A percentile compares a stretch with the other conserved stretches of the same genome.
Conservation (phyloP, 2,113 vertebrate genomes). For the Apteryx owenii region DNA sequence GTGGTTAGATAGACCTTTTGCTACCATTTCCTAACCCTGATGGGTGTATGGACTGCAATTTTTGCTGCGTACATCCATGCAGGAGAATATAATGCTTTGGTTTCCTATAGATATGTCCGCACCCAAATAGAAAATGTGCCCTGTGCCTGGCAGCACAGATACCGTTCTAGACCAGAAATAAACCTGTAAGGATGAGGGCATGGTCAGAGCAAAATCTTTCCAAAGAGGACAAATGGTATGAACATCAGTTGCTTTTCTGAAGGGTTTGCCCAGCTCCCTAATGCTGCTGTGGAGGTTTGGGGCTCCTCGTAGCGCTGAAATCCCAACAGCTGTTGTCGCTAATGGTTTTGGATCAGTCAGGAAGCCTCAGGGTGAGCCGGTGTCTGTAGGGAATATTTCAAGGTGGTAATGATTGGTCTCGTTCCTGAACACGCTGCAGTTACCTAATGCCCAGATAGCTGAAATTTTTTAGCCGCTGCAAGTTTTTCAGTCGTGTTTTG, state of each 20-base stretch:
- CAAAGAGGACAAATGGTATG: neutral
- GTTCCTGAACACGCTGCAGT: neutral
- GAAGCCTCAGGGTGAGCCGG: neutral
- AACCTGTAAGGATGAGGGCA: neutral
- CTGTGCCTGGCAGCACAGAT: neutral
- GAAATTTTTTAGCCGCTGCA: neutral
- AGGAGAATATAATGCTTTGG: neutral
- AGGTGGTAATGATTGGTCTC: neutral
- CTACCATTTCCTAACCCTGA: neutral
- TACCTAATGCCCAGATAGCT: conserved; percentile 38
- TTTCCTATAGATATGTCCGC: rapidly evolving
- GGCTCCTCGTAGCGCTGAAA: neutral
- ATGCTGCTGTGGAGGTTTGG: neutral
- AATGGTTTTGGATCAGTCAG: conserved; percentile 36
- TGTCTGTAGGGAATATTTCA: conserved; percentile 9
- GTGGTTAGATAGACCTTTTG: neutral
- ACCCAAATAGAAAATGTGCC: neutral
- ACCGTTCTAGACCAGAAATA: neutral
- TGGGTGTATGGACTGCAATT: neutral
- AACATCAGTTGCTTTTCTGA: neutral
- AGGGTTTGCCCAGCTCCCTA: neutral
- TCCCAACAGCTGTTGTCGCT: neutral
- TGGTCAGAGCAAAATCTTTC: neutral
- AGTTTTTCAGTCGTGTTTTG: neutral
- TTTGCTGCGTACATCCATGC: neutral